Base-by-base conservation (phyloP, 2,888 invertebrate species). In the Scaptomyza caliginosa region DNA sequence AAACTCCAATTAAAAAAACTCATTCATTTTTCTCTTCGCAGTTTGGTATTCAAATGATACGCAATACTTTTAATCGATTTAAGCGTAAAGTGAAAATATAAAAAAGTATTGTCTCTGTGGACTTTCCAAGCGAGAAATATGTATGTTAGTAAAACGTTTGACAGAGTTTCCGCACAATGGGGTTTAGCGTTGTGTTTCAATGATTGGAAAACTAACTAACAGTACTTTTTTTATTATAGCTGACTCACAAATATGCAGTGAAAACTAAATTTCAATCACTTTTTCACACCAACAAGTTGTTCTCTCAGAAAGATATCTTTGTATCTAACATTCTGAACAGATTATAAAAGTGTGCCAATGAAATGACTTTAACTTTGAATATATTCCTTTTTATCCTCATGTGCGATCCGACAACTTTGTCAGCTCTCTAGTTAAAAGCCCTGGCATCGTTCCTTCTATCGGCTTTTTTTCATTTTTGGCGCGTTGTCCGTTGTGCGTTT, bases 31-130 rank as follows among this genome's bases (percentile, higher is more conserved):
- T 45, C 32, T 65, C 59, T 58, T 57, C 58, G 65, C 38, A 24
- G 58, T 51, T 57, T 60, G 66, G 28, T 57, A 74, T 69, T 73
- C 26, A 74, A 74, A 63, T 60, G 68, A 51, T 55, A 55, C 45
- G 79, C 57, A 67, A 68, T 62, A 43, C 58, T 57, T 60, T 67
- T 69, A 77, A 84, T 74, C 58, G 81, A 73, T 77, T 77, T 45
- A 69, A 54, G 13, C 59, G 57, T 63, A 19, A 56, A 48, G 13
- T 50, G 30, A 13, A 17, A 49, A 63, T n/a, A 13, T 11, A 51
- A 63, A 46, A 36, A 5, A 4, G 23, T 57, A 26, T 43, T 17
- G 28, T 40, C 48, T 28, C 23, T 13, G 7, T n/a, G 28, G 28
- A n/a, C 5, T 32, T 23, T 13, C 23, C 28, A 55, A 48, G 30